Conservation (phyloP, 2,888 invertebrate genomes). For the Drosophila mulleri region DNA sequence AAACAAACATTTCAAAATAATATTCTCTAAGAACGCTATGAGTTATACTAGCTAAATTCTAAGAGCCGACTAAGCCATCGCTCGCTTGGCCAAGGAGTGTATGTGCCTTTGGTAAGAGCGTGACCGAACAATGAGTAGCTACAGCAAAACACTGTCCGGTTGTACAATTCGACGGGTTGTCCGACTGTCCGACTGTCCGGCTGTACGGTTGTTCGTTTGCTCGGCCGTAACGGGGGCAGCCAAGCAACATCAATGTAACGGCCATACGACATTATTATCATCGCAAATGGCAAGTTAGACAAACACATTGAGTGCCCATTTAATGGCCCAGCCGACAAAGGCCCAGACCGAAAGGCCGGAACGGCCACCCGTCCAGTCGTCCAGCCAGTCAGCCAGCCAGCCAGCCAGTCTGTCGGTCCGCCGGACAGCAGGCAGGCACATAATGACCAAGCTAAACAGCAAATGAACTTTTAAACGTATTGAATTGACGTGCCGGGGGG, state of each 20-base stretch:
- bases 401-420: neutral
- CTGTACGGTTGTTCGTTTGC: constrained; percentile 36
- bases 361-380: neutral
- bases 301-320: constrained; percentile 79
- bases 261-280: constrained; percentile 80
- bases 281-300: constrained; percentile 80
- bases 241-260: constrained; percentile 74
- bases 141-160: constrained; percentile 38
- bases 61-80: too few relatives aligned
- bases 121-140: constrained; percentile 31
- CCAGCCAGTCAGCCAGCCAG: neutral
- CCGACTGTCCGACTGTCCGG: constrained; percentile 16
- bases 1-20: too few relatives aligned
- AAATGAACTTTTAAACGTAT: constrained; percentile 81
- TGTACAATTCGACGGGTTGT: constrained; percentile 1
- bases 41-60: too few relatives aligned
- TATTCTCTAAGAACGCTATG: too few relatives aligned
- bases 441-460: constrained; percentile 80
- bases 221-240: constrained; percentile 47
- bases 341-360: constrained; percentile 28
- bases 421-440: constrained; percentile 53
- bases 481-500: constrained; percentile 68
- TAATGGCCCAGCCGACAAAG: constrained; percentile 68
- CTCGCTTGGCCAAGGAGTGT: neutral
- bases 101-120: constrained; percentile 12